A percentile compares a stretch with the other conserved stretches of the same genome.
Conservation (phyloP, 2,113 vertebrate species). For the Calonectris borealis region DNA sequence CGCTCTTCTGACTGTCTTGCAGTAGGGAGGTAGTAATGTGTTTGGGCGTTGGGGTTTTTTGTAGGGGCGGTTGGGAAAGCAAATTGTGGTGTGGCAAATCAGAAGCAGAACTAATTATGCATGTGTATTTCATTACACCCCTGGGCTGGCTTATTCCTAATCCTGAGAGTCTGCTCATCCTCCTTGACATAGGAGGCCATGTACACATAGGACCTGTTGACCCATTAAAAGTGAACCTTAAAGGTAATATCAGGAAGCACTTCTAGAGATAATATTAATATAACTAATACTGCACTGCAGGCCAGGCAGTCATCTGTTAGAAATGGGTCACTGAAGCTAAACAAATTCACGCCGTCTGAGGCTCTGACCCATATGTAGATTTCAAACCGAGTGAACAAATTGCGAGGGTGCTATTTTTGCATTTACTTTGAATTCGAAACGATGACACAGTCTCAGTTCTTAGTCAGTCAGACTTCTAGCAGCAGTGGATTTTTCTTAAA, state of each 20-base stretch:
- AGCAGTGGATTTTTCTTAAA: slow-evolving; percentile 45
- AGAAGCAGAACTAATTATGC: slow-evolving; percentile 1
- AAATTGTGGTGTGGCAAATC: background rate
- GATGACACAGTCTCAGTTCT: slow-evolving; percentile 5
- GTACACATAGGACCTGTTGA: background rate
- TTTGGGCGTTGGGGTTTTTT: background rate
- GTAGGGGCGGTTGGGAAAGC: background rate
- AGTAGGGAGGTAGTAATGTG: background rate
- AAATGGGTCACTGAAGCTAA: slow-evolving; percentile 35
- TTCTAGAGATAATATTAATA: background rate
- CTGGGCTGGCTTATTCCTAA: background rate
- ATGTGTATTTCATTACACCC: background rate
- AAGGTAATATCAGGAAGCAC: background rate
- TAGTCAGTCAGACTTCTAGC: slow-evolving; percentile 39
- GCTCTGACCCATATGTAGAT: slow-evolving; percentile 32
- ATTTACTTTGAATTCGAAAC: slow-evolving; percentile 36
- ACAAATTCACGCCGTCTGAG: background rate
- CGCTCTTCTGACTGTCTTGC: background rate
- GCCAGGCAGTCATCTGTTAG: background rate
- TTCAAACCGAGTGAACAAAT: background rate
- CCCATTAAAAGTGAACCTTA: background rate
- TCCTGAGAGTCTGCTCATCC: background rate
- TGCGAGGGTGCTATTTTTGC: slow-evolving; percentile 39
- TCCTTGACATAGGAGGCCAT: background rate
- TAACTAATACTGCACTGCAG: background rate